phyloP scores from a whole-genome alignment of 2,113 vertebrate genomes.

The Calidris pugnax region DNA sequence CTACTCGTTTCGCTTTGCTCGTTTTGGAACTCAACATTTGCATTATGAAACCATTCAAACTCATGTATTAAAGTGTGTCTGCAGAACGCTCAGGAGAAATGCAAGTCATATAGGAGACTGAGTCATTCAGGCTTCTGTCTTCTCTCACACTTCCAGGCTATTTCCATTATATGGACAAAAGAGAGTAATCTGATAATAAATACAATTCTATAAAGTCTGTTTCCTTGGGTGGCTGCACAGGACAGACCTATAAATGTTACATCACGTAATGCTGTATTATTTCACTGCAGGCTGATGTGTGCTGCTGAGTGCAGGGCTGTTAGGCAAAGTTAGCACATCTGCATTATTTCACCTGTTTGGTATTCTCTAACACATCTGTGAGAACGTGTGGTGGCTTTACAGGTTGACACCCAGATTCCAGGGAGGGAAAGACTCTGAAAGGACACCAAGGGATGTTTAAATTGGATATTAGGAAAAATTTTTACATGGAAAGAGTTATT shows the following conservation, averaged over 20 bases:
- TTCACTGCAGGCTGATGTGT: not conserved
- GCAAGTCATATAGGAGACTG: not conserved
- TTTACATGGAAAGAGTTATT: no score
- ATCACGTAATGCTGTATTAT: not conserved
- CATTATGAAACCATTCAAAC: not conserved
- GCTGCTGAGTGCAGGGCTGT: not conserved
- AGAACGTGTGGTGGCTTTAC: not conserved
- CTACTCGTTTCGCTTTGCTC: not conserved
- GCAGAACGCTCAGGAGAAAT: not conserved
- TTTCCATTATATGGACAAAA: not conserved
- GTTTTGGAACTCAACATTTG: not conserved
- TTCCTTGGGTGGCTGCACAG: not conserved
- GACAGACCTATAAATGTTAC: not conserved
- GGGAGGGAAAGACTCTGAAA: not conserved
- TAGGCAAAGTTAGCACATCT: not conserved
- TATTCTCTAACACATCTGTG: not conserved
- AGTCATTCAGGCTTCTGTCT: not conserved
- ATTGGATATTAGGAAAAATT: no score
- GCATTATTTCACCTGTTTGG: not conserved
- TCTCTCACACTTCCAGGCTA: not conserved
- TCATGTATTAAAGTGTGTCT: not conserved
- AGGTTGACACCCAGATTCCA: not conserved
- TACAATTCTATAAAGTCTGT: not conserved
- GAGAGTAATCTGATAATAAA: not conserved
- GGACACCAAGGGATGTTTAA: not conserved